Conservation (phyloP, 35 echinoderm and acorn worm species). For the Apostichopus parvimensis region DNA sequence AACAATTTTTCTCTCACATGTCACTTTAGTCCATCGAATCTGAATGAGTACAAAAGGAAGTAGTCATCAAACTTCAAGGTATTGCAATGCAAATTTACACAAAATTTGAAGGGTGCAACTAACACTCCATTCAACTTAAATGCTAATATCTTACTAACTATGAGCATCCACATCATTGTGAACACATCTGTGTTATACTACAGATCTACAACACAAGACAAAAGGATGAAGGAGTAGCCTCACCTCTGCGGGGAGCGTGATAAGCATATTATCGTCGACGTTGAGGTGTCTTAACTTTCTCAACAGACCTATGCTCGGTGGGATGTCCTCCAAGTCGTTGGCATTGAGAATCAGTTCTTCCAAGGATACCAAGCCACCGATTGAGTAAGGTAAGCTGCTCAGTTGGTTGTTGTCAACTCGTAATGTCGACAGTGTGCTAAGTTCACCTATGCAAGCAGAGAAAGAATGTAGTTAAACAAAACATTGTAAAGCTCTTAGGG, state of each 20-base stretch:
- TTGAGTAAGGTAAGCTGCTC: conserved; percentile 60
- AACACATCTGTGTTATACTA: too few species aligned
- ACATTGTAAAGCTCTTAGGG: too few species aligned
- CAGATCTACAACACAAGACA: too few species aligned
- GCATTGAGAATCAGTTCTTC: conserved; percentile 86
- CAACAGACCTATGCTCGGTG: conserved; percentile 84
- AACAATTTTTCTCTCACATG: too few species aligned
- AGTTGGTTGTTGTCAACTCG: conserved; percentile 88
- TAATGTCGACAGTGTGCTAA: conserved; percentile 75
- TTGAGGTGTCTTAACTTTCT: conserved; percentile 81
- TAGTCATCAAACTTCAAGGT: too few species aligned
- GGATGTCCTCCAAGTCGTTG: conserved; percentile 86
- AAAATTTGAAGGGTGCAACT: neutral
- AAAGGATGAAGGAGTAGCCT: neutral
- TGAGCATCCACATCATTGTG: too few species aligned
- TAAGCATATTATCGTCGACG: conserved; percentile 86
- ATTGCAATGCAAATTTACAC: too few species aligned
- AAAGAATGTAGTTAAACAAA: too few species aligned
- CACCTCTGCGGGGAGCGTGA: conserved; percentile 79
- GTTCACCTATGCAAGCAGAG: conserved; percentile 60
- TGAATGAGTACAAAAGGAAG: too few species aligned
- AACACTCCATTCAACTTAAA: neutral
- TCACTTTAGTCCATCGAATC: too few species aligned
- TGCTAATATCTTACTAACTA: too few species aligned
- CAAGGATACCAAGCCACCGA: conserved; percentile 78